These are phyloP conservation scores for Yasuhikotakia modesta DNA, from an alignment of 2,797 vertebrate species.

Conservation along the genomic window DNA sequence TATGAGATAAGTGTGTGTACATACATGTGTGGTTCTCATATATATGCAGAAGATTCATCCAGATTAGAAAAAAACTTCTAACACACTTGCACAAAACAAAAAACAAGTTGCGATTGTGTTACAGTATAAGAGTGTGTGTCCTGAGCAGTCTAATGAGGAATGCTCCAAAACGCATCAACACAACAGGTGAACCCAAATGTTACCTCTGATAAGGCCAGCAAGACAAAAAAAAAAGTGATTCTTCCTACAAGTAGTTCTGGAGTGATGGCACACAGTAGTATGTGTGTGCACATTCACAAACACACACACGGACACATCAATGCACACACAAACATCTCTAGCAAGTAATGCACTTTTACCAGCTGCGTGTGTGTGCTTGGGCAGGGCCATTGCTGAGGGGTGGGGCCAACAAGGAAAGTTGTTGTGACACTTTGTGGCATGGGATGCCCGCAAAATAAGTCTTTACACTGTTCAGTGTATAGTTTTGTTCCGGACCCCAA, in stretches of 20 bases:
- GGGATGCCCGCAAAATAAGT: not conserved
- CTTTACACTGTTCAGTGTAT: not conserved
- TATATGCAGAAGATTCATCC: slow-evolving; percentile 29
- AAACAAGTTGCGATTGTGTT: slow-evolving; percentile 18
- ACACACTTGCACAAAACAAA: slow-evolving; percentile 5
- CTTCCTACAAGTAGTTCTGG: slow-evolving; percentile 73
- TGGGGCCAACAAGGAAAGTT: no score
- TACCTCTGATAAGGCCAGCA: slow-evolving; percentile 73
- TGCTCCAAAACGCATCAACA: slow-evolving; percentile 31
- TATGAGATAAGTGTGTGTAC: not conserved
- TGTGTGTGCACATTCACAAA: slow-evolving; percentile 40
- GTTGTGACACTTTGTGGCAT: no score
- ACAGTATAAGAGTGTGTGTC: slow-evolving; percentile 42
- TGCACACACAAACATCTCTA: slow-evolving; percentile 57
- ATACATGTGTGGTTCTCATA: slow-evolving; percentile 9
- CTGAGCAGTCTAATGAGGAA: slow-evolving; percentile 50
- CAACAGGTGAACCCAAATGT: slow-evolving; percentile 58
- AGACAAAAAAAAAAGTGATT: slow-evolving; percentile 68
- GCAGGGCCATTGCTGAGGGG: not conserved
- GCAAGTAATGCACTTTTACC: slow-evolving; percentile 57
- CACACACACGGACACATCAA: slow-evolving; percentile 35
- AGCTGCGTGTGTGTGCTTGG: slow-evolving; percentile 30
- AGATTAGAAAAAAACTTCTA: slow-evolving; percentile 9
- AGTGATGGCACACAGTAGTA: slow-evolving; percentile 65
- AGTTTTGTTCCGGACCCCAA: no score